phyloP scores from a whole-genome alignment of 2,797 vertebrate genomes.

The Pristis pectinata region DNA sequence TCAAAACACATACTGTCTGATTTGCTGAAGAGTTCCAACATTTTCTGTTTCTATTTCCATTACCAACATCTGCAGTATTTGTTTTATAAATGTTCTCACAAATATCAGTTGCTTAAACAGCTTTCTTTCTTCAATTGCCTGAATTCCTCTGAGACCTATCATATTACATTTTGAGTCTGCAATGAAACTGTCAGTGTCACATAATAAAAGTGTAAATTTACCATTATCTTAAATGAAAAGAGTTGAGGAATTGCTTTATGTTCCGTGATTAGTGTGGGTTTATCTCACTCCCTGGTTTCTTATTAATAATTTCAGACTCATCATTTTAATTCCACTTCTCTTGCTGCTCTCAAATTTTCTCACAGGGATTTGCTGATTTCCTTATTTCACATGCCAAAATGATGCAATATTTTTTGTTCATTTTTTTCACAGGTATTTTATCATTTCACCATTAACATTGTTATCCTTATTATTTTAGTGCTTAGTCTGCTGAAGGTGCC shows the following conservation, averaged over 20 bases:
- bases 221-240: background rate
- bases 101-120: background rate
- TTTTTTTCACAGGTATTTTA: background rate
- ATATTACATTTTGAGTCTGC: background rate
- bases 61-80: no score
- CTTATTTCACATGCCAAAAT: background rate
- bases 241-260: conserved; percentile 17
- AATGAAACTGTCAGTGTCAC: background rate
- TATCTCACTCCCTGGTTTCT: background rate
- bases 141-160: background rate
- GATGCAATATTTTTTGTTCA: background rate
- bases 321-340: background rate
- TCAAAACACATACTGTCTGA: no score
- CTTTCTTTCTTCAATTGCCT: background rate
- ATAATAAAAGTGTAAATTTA: background rate
- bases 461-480: background rate
- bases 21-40: no score
- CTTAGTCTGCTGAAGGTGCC: background rate
- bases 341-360: background rate
- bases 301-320: background rate
- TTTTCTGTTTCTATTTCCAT: no score
- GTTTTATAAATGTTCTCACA: background rate
- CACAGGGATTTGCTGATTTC: background rate
- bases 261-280: background rate
- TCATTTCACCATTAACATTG: background rate